These are phyloP conservation scores for Pelochelys cantorii DNA, from an alignment of 2,797 vertebrate species.

Conservation along the genomic window DNA sequence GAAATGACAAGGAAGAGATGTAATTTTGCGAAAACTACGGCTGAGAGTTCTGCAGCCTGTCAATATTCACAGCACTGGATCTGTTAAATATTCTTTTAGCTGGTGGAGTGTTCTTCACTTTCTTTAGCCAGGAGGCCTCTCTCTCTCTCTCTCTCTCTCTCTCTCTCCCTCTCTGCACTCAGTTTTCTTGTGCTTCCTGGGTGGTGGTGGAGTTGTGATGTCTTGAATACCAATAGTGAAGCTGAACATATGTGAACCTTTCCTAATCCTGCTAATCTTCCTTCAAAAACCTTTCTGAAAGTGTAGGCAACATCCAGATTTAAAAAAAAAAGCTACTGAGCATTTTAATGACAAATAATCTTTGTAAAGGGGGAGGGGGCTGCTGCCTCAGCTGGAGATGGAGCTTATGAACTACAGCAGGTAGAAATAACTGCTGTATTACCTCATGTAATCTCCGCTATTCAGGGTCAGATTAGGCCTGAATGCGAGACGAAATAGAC, in stretches of 20 bases:
- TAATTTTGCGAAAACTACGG: background rate
- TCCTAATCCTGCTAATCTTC: constrained; percentile 99
- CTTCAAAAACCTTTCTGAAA: constrained; percentile 88
- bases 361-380: constrained; percentile 70
- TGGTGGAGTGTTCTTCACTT: background rate
- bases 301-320: constrained; percentile 84
- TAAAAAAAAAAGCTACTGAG: constrained; percentile 77
- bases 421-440: constrained; percentile 80
- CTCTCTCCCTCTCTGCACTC: background rate
- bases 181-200: constrained; percentile 82
- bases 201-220: constrained; percentile 87
- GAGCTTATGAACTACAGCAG: constrained; percentile 81
- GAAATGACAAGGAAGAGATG: background rate
- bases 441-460: constrained; percentile 79
- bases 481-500: constrained; percentile 77
- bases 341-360: constrained; percentile 90
- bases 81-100: constrained; percentile 10
- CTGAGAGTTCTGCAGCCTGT: background rate
- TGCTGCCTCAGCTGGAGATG: constrained; percentile 76
- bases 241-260: constrained; percentile 97
- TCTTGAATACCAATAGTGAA: constrained; percentile 94
- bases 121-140: constrained; percentile 9
- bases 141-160: background rate
- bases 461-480: constrained; percentile 80
- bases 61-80: background rate